These are phyloP conservation scores for Trilocha varians DNA, from an alignment of 2,888 invertebrate genomes.

Conservation along the genomic window DNA sequence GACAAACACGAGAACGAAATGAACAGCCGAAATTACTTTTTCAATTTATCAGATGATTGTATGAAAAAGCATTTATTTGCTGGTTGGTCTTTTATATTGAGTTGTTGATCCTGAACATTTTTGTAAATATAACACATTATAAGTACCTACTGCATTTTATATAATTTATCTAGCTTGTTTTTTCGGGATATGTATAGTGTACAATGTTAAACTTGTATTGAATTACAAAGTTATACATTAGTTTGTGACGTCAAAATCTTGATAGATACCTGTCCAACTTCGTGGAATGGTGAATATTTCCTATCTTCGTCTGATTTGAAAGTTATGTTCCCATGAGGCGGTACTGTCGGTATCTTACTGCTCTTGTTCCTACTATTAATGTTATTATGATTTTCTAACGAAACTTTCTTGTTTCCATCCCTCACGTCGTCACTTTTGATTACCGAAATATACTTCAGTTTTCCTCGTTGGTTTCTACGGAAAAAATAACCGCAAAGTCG, in stretches of 20 bases:
- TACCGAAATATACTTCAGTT: conserved; percentile 14
- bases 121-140: too few relatives aligned
- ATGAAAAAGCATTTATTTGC: not conserved
- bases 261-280: conserved; percentile 38
- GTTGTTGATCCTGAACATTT: too few relatives aligned
- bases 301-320: conserved; percentile 30
- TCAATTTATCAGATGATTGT: not conserved
- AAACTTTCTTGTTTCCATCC: not conserved
- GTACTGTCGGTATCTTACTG: conserved; percentile 25
- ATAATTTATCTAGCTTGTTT: too few relatives aligned
- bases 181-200: too few relatives aligned
- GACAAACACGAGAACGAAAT: not conserved
- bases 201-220: too few relatives aligned
- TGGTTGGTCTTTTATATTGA: too few relatives aligned
- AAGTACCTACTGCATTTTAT: too few relatives aligned
- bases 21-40: not conserved
- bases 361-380: conserved; percentile 20
- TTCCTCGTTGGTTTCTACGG: conserved; percentile 17
- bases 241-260: not conserved
- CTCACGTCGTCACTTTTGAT: conserved; percentile 12
- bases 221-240: not conserved
- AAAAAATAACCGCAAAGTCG: not conserved
- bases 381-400: conserved; percentile 1
- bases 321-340: conserved; percentile 27
- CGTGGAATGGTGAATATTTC: conserved; percentile 52